A percentile compares a stretch with the other conserved stretches of the same genome.
Evolutionary conservation across 2,797 vertebrate species (phyloP).

Genomic region (Sebastes steindachneri): DNA sequence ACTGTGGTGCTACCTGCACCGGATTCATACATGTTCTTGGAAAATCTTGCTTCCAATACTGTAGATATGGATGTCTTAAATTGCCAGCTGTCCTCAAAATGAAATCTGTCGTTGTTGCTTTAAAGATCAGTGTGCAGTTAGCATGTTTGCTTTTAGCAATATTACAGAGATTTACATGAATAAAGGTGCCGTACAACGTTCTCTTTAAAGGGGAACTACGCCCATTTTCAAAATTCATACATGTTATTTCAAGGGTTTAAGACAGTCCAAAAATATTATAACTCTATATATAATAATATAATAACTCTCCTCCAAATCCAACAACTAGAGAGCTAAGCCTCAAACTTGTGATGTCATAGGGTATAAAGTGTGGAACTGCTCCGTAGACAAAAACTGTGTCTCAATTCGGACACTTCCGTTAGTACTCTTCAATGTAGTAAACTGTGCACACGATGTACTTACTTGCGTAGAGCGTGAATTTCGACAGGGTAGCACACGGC

Average conservation of each 20-base stretch:
- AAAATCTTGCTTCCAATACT: background rate
- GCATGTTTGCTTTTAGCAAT: background rate
- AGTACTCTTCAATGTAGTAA: too few relatives aligned
- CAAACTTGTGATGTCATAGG: too few relatives aligned
- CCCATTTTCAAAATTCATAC: background rate
- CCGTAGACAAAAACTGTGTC: background rate
- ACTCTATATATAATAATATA: too few relatives aligned
- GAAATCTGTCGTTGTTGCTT: background rate
- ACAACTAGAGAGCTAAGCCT: background rate
- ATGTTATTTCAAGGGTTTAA: background rate
- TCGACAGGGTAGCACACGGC: too few relatives aligned
- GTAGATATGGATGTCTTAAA: slow-evolving; percentile 8
- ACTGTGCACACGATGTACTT: too few relatives aligned
- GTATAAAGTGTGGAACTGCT: background rate
- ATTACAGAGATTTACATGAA: background rate
- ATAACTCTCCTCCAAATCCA: background rate
- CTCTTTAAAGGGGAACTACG: background rate
- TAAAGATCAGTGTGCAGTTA: background rate
- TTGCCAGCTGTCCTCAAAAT: slow-evolving; percentile 1
- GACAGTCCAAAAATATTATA: background rate
- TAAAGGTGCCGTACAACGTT: background rate
- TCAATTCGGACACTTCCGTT: too few relatives aligned
- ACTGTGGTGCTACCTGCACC: background rate
- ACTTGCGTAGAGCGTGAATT: too few relatives aligned
- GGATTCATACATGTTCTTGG: background rate